Base-by-base conservation (phyloP, 1,140 invertebrate genomes). In the Drosophila saltans region DNA sequence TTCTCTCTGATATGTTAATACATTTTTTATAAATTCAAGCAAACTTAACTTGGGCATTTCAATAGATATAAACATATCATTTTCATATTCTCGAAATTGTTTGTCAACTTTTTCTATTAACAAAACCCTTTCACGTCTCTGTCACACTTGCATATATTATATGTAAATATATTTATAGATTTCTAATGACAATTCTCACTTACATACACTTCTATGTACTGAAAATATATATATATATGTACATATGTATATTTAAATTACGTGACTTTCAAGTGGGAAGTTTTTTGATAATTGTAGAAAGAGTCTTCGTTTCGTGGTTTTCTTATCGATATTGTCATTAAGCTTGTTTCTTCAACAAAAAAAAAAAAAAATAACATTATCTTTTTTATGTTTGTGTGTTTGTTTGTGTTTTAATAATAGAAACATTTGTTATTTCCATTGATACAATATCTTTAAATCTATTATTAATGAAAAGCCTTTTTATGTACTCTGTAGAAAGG, bases 261-360 rank as follows among this genome's bases (percentile, higher is more conserved):
- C 83, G 82, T 86, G 82, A 86, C 83, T 78, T 48, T 69, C 24
- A 84, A 79, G 10, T n/a, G 1, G 4, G 11, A 40, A 59, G n/a
- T 11, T 28, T 28, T 26, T 63, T 66, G 62, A 52, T 56, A 33
- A 56, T 41, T 41, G 60, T 74, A 66, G 83, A 88, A 88, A 88
- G 76, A 88, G 76, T 77, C 40, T 43, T 21, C 26, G 40, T 26
- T 26, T 52, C 24, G 55, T 28, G n/a, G 41, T 16, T 68, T 48
- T 58, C 68, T 71, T 84, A 81, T 78, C 80, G 45, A 43, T 10
- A 16, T 65, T 52, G 45, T 52, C 24, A 52, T 52, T 52, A 7
- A 8, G 21, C 45, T 52, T 52, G 45, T 52, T 52, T 52, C 45
- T 26, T 3, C 10, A 48, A 30, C 1, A 30, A 30, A 30, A 30